Evolutionary conservation across 2,113 vertebrate genomes (phyloP).

Genomic region (Potamarius usumacintae): DNA sequence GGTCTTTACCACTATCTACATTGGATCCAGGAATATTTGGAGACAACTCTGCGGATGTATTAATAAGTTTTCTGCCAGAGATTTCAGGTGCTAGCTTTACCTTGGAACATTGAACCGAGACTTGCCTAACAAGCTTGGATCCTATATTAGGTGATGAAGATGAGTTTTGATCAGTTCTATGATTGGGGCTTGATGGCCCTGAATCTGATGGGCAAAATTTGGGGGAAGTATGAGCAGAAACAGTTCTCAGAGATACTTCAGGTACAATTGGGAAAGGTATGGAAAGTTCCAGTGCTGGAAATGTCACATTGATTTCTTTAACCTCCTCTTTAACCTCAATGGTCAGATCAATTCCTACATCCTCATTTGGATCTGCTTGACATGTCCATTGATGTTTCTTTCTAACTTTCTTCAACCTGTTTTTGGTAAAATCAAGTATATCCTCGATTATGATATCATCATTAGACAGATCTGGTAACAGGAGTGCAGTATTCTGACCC

Average conservation of each 20-base stretch:
- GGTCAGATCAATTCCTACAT: constrained; percentile 61
- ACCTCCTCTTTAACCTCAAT: constrained; percentile 60
- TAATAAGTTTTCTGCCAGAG: constrained; percentile 67
- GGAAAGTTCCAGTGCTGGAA: constrained; percentile 37
- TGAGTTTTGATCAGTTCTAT: background rate
- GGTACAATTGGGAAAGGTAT: constrained; percentile 24
- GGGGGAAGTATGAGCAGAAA: constrained; percentile 34
- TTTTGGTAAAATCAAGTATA: constrained; percentile 69
- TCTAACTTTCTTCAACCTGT: constrained; percentile 64
- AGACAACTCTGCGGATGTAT: constrained; percentile 56
- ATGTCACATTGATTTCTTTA: constrained; percentile 47
- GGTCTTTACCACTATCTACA: constrained; percentile 19
- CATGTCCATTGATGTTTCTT: constrained; percentile 46
- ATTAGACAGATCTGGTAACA: background rate
- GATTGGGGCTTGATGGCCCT: constrained; percentile 29
- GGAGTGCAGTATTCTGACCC: constrained; percentile 26
- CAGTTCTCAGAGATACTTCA: constrained; percentile 6
- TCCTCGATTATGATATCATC: constrained; percentile 37
- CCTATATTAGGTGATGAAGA: background rate
- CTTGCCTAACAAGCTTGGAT: constrained; percentile 9
- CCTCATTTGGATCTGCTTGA: background rate
- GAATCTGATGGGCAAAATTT: constrained; percentile 43
- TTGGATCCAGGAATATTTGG: constrained; percentile 28
- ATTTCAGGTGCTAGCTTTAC: constrained; percentile 54
- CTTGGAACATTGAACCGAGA: constrained; percentile 47